phyloP scores from a whole-genome alignment of 92 coral and sea anemone species.

The Porites evermanni region DNA sequence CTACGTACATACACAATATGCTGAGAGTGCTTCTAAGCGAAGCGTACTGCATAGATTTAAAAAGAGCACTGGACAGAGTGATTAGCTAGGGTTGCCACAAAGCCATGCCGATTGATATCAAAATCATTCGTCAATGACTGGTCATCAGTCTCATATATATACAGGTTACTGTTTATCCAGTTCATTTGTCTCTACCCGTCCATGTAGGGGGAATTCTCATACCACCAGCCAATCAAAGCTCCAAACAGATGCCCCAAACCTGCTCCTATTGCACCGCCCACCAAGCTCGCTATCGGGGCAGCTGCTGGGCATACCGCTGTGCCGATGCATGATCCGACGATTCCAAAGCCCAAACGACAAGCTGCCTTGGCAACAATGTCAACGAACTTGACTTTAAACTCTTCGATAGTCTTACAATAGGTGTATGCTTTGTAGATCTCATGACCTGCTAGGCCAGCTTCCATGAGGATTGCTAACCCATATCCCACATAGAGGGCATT shows the following conservation, averaged over 20 bases:
- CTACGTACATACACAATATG: too few species aligned
- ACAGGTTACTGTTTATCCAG: too few species aligned
- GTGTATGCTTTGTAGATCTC: neutral
- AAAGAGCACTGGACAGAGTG: too few species aligned
- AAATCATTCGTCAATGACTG: too few species aligned
- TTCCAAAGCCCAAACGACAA: neutral
- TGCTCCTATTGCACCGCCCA: neutral
- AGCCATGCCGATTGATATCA: too few species aligned
- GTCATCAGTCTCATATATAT: too few species aligned
- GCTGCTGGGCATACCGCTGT: neutral
- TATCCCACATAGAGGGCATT: neutral
- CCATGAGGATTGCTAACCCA: neutral
- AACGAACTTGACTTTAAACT: neutral
- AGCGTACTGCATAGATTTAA: too few species aligned
- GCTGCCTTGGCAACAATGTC: neutral
- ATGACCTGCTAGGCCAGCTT: neutral
- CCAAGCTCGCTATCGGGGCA: neutral
- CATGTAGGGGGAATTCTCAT: neutral
- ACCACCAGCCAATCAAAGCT: neutral
- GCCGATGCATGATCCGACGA: neutral
- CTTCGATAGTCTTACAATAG: neutral
- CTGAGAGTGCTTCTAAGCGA: too few species aligned
- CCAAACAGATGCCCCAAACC: neutral
- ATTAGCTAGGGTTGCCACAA: too few species aligned
- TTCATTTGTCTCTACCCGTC: neutral